Base-by-base conservation (phyloP, 2,888 invertebrate genomes). In the Agrilus cyanescens region DNA sequence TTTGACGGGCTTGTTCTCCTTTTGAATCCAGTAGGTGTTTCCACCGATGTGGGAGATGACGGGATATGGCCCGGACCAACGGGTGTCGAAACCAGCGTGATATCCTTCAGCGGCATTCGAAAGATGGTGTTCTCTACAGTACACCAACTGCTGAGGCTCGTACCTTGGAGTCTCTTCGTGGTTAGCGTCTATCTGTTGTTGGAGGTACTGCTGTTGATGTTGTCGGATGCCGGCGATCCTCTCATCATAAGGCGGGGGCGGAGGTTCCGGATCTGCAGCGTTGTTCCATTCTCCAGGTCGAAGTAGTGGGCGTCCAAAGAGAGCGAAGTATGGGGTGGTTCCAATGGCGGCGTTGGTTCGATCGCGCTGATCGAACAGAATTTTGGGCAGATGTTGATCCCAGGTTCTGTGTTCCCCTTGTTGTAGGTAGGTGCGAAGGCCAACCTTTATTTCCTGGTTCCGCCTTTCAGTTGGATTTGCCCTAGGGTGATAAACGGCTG, bases 271-370 rank as follows among this genome's bases (percentile, higher is more conserved):
- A 2, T 25, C 25, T 25, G 4, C 25, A 4, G 25, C 2, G 25
- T 25, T 25, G n/a, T 25, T 15, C 37, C 37, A 37, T 20, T 37
- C 37, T 12, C 37, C 37, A 25, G 37, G 37, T 20, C 25, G 25
- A 25, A 25, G 25, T 10, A 25, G 10, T 10, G 8, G 25, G 10
- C 25, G 25, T 25, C 25, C 25, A 10, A 25, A 25, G 25, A 25
- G 25, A 10, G 25, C 25, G 4, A 25, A 25, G 25, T 25, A 25
- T 4, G 25, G 18, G 12, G 18, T 15, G 13, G 20, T 25, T 37
- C 37, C 18, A n/a, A 12, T 18, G 20, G 20, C 25, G 37, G 18
- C 16, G 15, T 37, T 37, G 25, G 13, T 20, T 37, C 37, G 16
- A 13, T 13, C 25, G 2, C 37, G 16, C n/a, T 25, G 12, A 15